These are phyloP conservation scores for Chymomyza fuscimana DNA, from an alignment of 2,888 invertebrate species.

Conservation along the genomic window DNA sequence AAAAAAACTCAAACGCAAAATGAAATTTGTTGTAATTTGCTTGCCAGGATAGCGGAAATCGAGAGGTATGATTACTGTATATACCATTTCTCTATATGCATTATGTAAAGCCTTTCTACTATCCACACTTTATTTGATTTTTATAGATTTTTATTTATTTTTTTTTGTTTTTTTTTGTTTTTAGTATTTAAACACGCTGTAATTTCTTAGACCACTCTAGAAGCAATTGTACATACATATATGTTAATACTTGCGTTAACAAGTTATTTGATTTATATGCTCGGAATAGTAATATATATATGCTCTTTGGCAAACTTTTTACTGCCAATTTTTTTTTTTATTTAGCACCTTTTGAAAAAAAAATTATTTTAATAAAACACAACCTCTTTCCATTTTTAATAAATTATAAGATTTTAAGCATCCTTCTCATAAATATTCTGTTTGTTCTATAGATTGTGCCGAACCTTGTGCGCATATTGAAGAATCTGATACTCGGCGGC, in stretches of 20 bases:
- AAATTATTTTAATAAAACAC: not conserved
- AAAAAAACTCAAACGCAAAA: slow-evolving; percentile 68
- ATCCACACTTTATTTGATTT: not conserved
- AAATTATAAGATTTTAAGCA: not conserved
- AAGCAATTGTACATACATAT: not conserved
- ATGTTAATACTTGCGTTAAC: not conserved
- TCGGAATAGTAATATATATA: not conserved
- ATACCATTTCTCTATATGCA: slow-evolving; percentile 64
- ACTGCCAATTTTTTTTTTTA: not conserved
- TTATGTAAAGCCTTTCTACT: slow-evolving; percentile 15
- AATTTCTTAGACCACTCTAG: not conserved
- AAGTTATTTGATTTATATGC: not conserved
- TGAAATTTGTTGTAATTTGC: slow-evolving; percentile 80
- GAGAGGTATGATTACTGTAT: slow-evolving; percentile 83
- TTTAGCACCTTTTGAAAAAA: not conserved
- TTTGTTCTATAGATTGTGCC: slow-evolving; percentile 91
- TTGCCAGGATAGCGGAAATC: slow-evolving; percentile 86
- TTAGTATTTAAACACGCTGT: not conserved
- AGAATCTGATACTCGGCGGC: slow-evolving; percentile 98
- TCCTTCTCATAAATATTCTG: not conserved
- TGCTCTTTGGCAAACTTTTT: slow-evolving; percentile 1
- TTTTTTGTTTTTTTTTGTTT: no score
- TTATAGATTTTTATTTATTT: not conserved
- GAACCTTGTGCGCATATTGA: slow-evolving; percentile 97
- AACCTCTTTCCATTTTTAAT: not conserved